A percentile compares a stretch with the other conserved stretches of the same genome.
Conservation (phyloP, 2,797 vertebrate genomes). For the Smutsia temminckii region DNA sequence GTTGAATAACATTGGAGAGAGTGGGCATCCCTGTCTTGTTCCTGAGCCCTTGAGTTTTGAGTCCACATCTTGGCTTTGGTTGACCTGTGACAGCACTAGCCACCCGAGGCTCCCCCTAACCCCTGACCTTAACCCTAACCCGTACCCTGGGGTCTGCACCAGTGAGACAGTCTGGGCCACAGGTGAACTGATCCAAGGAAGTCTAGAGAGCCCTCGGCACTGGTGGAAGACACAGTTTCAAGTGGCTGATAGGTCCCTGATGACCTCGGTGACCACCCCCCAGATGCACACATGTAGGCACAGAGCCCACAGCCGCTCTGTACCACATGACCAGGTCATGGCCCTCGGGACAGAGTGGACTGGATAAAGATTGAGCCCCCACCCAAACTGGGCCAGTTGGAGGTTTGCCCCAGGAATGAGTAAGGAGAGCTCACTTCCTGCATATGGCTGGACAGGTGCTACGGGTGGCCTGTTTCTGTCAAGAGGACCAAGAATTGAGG, state of each 20-base stretch:
- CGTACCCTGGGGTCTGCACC: too few relatives aligned
- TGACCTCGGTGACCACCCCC: neutral
- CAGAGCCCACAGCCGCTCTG: neutral
- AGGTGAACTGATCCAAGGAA: neutral
- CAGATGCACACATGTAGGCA: neutral
- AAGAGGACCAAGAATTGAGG: neutral
- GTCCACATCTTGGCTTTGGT: neutral
- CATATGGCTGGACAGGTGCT: neutral
- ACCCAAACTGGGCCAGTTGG: neutral
- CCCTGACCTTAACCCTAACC: too few relatives aligned
- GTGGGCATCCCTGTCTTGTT: too few relatives aligned
- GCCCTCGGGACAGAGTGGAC: neutral
- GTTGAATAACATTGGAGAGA: too few relatives aligned
- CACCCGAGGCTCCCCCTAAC: neutral
- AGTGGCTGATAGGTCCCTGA: neutral
- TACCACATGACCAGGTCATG: fast-evolving
- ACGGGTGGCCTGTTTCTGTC: neutral
- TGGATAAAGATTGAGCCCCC: neutral
- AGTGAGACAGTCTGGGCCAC: neutral
- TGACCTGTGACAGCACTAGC: neutral
- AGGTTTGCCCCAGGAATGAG: neutral
- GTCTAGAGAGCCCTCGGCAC: neutral
- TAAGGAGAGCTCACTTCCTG: neutral
- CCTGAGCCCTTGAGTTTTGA: neutral
- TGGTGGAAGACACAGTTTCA: too few relatives aligned